These are phyloP conservation scores for Girardinus metallicus DNA, from an alignment of 2,797 vertebrate species.

Conservation along the genomic window DNA sequence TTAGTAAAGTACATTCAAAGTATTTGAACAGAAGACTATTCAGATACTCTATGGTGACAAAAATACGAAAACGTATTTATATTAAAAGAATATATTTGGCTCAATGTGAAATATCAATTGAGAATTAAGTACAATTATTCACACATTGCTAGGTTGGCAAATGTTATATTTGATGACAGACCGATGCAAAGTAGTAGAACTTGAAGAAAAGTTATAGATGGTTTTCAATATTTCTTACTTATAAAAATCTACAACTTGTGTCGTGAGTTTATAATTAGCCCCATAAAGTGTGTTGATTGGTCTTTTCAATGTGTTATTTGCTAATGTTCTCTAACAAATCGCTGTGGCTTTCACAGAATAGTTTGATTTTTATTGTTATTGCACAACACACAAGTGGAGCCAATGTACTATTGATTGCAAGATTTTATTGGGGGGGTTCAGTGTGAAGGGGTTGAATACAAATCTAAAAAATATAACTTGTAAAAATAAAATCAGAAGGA, in stretches of 20 bases:
- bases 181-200: not conserved
- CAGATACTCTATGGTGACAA: not conserved
- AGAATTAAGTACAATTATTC: not conserved
- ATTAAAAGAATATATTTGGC: not conserved
- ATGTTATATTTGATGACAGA: not conserved
- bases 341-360: not conserved
- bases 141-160: not conserved
- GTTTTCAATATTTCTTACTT: not conserved
- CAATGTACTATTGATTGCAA: not conserved
- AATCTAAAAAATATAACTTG: not conserved
- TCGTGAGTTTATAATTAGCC: not conserved
- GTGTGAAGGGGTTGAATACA: not conserved
- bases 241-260: not conserved
- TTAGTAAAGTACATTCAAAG: not conserved
- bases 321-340: not conserved
- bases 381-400: not conserved
- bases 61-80: not conserved
- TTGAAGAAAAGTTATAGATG: not conserved
- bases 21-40: not conserved
- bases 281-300: no score
- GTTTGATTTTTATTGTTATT: not conserved
- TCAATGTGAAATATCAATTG: not conserved
- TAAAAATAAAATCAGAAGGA: not conserved
- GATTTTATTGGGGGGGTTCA: not conserved
- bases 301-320: no score